Base-by-base conservation (phyloP, 2,113 vertebrate genomes). In the Copsychus sechellarum region DNA sequence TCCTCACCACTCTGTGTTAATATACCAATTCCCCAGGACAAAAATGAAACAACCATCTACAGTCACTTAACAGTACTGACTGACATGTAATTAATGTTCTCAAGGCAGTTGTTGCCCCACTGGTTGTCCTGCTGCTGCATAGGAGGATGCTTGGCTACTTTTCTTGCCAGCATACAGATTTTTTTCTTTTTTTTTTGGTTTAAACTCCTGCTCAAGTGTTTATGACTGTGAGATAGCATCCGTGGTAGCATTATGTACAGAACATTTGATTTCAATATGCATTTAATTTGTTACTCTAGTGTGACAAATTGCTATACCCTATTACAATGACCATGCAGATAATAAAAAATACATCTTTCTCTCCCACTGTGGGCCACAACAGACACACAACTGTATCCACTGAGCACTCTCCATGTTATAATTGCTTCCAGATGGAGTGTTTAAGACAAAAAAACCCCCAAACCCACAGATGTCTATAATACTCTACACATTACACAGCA, bases 341-440 rank as follows among this genome's bases (percentile, higher is more conserved):
- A 67, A 60, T 7, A 24, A 87, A 92, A 85, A 92, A 45, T 13
- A 36, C 14, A 38, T 56, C 81, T 28, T 87, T 48, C 25, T 31
- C 48, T 72, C 73, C 58, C 34, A 25, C 72, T 15, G n/a, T 34
- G 50, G 50, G 74, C 77, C n/a, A 11, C 6, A 5, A 48, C 16
- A 57, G 62, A 83, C 54, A 73, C 56, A 66, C 64, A 56, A 45
- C 43, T 13, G 3, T 73, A 80, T 34, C 50, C 66, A 57, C 65
- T 40, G 77, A 87, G 71, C 69, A n/a, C 28, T 83, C 74, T 90
- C 74, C 0, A 40, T 84, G 36, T 40, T 81, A 54, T 50, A 92
- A 71, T 34, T 24, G 6, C 57, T 72, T 89, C 89, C 94, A 91
- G 87, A 95, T 89, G 73, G 60, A 88, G 61, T 7, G 7, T 79